A percentile compares a stretch with the other conserved stretches of the same genome.
These are phyloP conservation scores for Acromyrmex charruanus DNA, from an alignment of 1,140 invertebrate species.

Conservation along the genomic window DNA sequence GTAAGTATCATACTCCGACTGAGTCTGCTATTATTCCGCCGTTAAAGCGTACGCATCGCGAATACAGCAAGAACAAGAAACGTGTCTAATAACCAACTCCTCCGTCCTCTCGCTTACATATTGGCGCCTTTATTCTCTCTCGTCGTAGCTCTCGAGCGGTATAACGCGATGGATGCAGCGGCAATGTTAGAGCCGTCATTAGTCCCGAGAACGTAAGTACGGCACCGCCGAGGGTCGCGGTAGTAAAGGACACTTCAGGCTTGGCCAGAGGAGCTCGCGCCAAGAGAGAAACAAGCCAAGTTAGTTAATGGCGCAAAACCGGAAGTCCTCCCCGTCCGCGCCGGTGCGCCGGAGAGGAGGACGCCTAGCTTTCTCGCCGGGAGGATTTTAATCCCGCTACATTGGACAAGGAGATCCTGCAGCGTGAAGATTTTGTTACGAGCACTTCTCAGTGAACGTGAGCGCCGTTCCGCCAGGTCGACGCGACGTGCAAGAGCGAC, in stretches of 20 bases:
- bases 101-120: constrained; percentile 26
- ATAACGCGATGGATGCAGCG: constrained; percentile 33
- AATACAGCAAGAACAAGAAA: constrained; percentile 34
- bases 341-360: neutral
- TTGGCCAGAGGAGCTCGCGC: constrained; percentile 36
- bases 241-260: constrained; percentile 44
- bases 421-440: constrained; percentile 54
- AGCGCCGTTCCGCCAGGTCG: constrained; percentile 27
- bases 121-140: constrained; percentile 1
- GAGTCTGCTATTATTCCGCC: constrained; percentile 7
- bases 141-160: constrained; percentile 20
- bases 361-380: neutral
- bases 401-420: constrained; percentile 9
- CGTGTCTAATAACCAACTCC: constrained; percentile 51
- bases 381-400: constrained; percentile 67
- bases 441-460: constrained; percentile 36
- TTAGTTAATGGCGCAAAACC: constrained; percentile 69
- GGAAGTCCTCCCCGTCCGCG: constrained; percentile 32
- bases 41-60: constrained; percentile 27
- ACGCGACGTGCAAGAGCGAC: constrained; percentile 18
- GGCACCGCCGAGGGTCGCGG: neutral
- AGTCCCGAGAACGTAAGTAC: constrained; percentile 54
- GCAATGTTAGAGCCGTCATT: constrained; percentile 57
- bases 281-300: constrained; percentile 48
- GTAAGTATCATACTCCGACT: constrained; percentile 2